These are phyloP conservation scores for Gandaritis pyraliata DNA, from an alignment of 2,888 invertebrate species.

Conservation along the genomic window DNA sequence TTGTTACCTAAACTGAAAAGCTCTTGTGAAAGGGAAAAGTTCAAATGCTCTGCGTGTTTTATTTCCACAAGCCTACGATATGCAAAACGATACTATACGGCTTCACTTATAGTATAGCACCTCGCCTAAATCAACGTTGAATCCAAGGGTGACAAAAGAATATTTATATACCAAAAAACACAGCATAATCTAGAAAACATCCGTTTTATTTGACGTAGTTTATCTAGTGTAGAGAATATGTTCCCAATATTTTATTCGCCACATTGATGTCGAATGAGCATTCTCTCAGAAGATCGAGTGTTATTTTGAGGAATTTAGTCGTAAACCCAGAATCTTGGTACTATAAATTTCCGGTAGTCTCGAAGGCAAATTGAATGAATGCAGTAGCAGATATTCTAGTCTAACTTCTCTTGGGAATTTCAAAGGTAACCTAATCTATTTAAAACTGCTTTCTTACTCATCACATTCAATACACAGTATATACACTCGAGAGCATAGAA, in stretches of 20 bases:
- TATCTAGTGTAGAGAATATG: constrained; percentile 8
- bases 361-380: constrained; percentile 57
- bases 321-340: constrained; percentile 64
- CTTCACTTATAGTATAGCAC: too few species aligned
- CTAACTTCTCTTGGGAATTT: constrained; percentile 32
- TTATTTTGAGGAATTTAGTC: constrained; percentile 52
- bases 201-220: not conserved
- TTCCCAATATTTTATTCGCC: constrained; percentile 20
- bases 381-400: constrained; percentile 38
- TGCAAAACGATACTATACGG: too few species aligned
- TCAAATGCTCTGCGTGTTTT: too few species aligned
- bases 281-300: constrained; percentile 37
- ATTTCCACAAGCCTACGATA: too few species aligned
- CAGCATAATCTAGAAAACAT: not conserved
- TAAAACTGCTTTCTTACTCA: constrained; percentile 10
- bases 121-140: too few species aligned
- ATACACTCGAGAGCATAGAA: too few species aligned
- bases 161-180: too few species aligned
- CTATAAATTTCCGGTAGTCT: constrained; percentile 60
- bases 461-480: not conserved
- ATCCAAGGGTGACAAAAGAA: too few species aligned
- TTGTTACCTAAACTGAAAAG: too few species aligned
- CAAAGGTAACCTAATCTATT: constrained; percentile 9
- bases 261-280: constrained; percentile 36
- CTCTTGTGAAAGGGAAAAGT: too few species aligned